Evolutionary conservation across 2,113 vertebrate genomes (phyloP), one percentile per base, ranked within the genome.

Genomic region (Bubo scandiacus): DNA sequence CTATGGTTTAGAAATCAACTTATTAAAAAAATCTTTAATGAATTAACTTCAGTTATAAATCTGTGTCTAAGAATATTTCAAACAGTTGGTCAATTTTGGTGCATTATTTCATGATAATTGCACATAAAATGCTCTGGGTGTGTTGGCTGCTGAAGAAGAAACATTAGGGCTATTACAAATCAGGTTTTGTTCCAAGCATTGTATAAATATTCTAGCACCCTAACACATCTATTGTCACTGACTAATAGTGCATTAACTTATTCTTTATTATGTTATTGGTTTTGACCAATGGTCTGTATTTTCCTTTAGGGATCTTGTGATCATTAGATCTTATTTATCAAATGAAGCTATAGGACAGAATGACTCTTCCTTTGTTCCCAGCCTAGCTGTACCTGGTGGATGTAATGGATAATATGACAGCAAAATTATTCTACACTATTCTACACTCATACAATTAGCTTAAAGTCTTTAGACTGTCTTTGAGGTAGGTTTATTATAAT

Each of bases 11-110:
- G 52, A 92, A 90, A 94, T 94, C 51, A 84, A 80, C n/a, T 70
- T 87, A 77, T 66, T 83, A 77, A 77, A 96, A 87, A 87, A 81
- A 80, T 81, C 55, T 89, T 72, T 86, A 96, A 93, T 88, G 83
- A 72, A 88, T 97, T 98, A 93, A 95, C 92, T 92, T 92, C 11
- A 92, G 30, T 81, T 95, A 84, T 97, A 95, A 95, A 92, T 51
- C 5, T 61, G 52, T 92, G 45, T 70, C 42, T 82, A 11, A 75
- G 57, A 86, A 74, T 72, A 92, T 96, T 97, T 96, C 81, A 94
- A 97, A 91, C 74, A 74, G 90, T 95, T 97, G 90, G 93, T 96
- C 95, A 94, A 79, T 94, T 97, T 92, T 92, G 70, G 57, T 90
- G 75, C 86, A 92, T 91, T 96, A 95, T 74, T 93, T 94, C 88